These are phyloP conservation scores for Rhorus exstirpatorius DNA, from an alignment of 2,888 invertebrate species.

Conservation along the genomic window DNA sequence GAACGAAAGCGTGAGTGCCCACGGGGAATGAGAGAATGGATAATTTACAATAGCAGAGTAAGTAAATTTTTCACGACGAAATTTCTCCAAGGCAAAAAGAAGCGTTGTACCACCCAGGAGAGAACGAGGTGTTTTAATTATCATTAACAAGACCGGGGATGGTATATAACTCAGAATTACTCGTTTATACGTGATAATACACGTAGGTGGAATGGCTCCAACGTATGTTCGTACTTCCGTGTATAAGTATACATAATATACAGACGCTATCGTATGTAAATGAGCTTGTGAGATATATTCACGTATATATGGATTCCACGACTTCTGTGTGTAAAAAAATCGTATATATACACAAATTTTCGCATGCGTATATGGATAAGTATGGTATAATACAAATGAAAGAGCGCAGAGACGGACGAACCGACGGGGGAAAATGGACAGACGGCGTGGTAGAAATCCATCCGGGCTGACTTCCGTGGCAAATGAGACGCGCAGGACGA, in stretches of 20 bases:
- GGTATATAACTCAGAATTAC: conserved; percentile 85
- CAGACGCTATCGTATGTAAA: conserved; percentile 16
- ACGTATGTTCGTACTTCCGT: conserved; percentile 66
- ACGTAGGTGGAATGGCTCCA: conserved; percentile 75
- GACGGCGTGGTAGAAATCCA: conserved; percentile 76
- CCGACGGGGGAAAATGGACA: conserved; percentile 73
- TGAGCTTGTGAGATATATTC: conserved; percentile 64
- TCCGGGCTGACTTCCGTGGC: conserved; percentile 80
- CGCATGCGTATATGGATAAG: conserved; percentile 29
- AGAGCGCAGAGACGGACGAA: conserved; percentile 68
- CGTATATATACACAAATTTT: too few species aligned
- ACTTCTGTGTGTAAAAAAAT: conserved; percentile 34
- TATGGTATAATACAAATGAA: neutral
- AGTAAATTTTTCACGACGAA: conserved; percentile 60
- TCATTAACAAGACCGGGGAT: conserved; percentile 84
- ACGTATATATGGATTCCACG: conserved; percentile 60
- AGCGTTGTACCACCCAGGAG: conserved; percentile 34
- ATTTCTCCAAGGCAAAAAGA: conserved; percentile 60
- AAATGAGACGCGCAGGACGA: conserved; percentile 80
- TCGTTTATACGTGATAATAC: conserved; percentile 85
- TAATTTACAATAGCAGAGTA: conserved; percentile 58
- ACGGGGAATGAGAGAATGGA: conserved; percentile 41
- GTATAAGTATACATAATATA: conserved; percentile 34
- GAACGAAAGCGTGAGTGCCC: conserved; percentile 30
- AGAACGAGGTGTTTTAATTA: conserved; percentile 85